phyloP scores from a whole-genome alignment of 2,888 invertebrate genomes.

The Sipha maydis region DNA sequence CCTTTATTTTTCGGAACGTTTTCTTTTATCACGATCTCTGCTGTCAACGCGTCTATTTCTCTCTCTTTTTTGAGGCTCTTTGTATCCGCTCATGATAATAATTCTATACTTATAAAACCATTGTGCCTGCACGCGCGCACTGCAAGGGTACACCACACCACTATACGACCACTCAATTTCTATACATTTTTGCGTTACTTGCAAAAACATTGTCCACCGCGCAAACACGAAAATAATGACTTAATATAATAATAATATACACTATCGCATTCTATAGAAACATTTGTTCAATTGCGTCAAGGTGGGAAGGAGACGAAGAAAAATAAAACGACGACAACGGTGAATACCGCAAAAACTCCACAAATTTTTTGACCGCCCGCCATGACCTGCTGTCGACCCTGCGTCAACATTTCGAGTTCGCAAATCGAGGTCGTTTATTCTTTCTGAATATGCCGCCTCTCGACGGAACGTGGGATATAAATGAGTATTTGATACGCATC shows the following conservation, averaged over 20 bases:
- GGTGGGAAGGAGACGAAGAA: not conserved
- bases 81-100: not conserved
- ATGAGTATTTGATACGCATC: no score
- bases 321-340: not conserved
- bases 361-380: no score
- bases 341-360: no score
- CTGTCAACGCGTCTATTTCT: not conserved
- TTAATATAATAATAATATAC: not conserved
- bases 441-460: no score
- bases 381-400: no score
- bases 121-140: not conserved
- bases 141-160: no score
- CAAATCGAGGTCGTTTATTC: no score
- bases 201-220: not conserved
- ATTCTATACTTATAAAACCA: not conserved
- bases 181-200: not conserved
- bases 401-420: no score
- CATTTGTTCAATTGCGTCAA: not conserved
- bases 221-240: not conserved
- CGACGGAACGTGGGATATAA: no score
- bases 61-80: not conserved
- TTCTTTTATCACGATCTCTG: not conserved
- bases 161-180: not conserved
- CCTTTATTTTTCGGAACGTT: slow-evolving; percentile 1
- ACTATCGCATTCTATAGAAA: not conserved